Evolutionary conservation across 2,113 vertebrate species (phyloP).

Genomic region (Potamarius usumacintae): DNA sequence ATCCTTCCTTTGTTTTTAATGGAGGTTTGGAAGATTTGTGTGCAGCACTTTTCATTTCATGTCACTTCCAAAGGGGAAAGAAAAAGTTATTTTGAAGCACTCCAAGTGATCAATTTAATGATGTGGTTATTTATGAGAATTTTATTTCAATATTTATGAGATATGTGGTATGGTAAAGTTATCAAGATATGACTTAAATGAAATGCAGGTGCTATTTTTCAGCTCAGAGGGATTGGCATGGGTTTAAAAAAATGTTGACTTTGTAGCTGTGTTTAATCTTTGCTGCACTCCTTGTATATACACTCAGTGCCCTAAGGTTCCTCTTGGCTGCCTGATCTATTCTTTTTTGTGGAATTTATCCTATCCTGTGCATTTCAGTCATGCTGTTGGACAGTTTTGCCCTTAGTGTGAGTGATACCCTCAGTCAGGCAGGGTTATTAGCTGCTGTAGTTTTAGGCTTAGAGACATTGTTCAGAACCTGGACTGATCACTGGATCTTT

Average conservation of each 20-base stretch:
- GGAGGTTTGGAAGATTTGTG: not conserved
- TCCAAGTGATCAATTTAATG: constrained; percentile 68
- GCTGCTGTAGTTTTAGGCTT: constrained; percentile 26
- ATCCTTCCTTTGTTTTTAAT: not conserved
- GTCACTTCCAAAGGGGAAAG: not conserved
- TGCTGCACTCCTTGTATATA: constrained; percentile 21
- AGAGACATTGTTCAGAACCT: constrained; percentile 12
- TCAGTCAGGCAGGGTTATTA: constrained; percentile 35
- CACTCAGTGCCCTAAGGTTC: constrained; percentile 37
- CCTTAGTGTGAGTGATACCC: constrained; percentile 6
- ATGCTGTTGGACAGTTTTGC: constrained; percentile 30
- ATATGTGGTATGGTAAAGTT: constrained; percentile 59
- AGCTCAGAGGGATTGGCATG: constrained; percentile 42
- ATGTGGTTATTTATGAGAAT: constrained; percentile 68
- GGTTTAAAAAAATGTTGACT: constrained; percentile 22
- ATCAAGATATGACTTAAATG: constrained; percentile 65
- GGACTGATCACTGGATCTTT: constrained; percentile 7
- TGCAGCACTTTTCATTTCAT: constrained; percentile 11
- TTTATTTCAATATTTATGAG: constrained; percentile 20
- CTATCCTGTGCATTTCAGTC: constrained; percentile 25
- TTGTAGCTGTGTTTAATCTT: constrained; percentile 28
- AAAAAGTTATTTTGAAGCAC: constrained; percentile 60
- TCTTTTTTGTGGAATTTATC: constrained; percentile 17
- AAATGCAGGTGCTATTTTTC: constrained; percentile 59
- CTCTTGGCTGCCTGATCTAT: constrained; percentile 35